Evolutionary conservation across 2,797 vertebrate species (phyloP).

Genomic region (Aldrovandia affinis): DNA sequence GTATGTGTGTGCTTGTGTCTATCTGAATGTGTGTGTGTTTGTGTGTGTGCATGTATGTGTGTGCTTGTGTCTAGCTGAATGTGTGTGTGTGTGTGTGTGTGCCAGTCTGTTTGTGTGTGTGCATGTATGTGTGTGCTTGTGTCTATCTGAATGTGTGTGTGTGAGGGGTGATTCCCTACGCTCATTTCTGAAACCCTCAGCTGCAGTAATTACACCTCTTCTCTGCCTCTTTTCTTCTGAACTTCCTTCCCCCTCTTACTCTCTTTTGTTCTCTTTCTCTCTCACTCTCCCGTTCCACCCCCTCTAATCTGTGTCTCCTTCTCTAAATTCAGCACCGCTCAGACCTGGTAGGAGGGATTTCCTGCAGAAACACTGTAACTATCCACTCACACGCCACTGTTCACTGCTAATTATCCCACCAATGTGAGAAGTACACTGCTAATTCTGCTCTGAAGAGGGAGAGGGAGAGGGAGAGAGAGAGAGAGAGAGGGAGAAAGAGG

Average conservation of each 20-base stretch:
- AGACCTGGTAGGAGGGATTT: neutral
- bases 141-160: neutral
- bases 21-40: neutral
- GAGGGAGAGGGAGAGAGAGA: too few species aligned
- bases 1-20: too few species aligned
- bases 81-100: neutral
- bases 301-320: neutral
- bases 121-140: neutral
- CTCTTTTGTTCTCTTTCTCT: neutral
- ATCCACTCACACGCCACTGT: neutral
- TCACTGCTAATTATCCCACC: too few species aligned
- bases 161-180: neutral
- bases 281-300: neutral
- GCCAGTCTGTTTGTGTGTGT: neutral
- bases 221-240: constrained; percentile 1
- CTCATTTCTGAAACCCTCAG: neutral
- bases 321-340: neutral
- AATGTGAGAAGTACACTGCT: too few species aligned
- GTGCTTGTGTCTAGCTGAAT: too few species aligned
- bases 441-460: too few species aligned
- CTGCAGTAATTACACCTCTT: constrained; percentile 15
- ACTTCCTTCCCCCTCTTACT: neutral
- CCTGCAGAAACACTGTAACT: neutral
- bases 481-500: too few species aligned
- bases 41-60: neutral